phyloP scores from a whole-genome alignment of 2,797 vertebrate species.

The Myioborus melanocephalus region DNA sequence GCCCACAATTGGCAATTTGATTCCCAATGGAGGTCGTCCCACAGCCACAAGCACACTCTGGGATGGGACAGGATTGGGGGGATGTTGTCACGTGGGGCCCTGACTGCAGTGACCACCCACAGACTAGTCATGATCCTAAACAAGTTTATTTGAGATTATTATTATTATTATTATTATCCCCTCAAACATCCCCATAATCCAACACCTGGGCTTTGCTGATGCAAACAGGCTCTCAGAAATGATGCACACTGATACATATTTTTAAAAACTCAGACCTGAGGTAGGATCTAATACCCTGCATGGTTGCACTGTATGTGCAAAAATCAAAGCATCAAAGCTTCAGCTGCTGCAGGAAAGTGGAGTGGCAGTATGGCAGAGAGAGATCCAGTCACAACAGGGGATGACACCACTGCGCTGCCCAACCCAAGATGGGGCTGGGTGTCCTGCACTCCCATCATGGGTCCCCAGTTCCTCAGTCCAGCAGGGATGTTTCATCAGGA shows the following conservation, averaged over 20 bases:
- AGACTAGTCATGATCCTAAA: background rate
- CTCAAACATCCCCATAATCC: background rate
- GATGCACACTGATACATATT: rapidly evolving
- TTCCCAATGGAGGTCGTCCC: background rate
- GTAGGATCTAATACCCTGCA: background rate
- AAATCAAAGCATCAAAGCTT: background rate
- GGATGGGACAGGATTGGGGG: background rate
- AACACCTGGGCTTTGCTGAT: background rate
- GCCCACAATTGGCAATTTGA: background rate
- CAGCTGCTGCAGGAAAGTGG: background rate
- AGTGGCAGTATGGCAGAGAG: background rate
- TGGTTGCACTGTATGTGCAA: background rate
- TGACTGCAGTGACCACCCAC: background rate
- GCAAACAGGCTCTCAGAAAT: background rate
- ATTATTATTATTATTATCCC: too few relatives aligned
- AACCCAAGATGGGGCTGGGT: background rate
- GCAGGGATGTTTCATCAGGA: background rate
- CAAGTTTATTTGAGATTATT: background rate
- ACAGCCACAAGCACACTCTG: background rate
- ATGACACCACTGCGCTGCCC: background rate
- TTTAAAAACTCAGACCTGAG: background rate
- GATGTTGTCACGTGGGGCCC: rapidly evolving
- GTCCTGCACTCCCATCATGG: background rate
- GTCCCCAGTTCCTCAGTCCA: background rate
- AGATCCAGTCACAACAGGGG: background rate